Base-by-base conservation (phyloP, 2,888 invertebrate species). In the Amitus sp. region DNA sequence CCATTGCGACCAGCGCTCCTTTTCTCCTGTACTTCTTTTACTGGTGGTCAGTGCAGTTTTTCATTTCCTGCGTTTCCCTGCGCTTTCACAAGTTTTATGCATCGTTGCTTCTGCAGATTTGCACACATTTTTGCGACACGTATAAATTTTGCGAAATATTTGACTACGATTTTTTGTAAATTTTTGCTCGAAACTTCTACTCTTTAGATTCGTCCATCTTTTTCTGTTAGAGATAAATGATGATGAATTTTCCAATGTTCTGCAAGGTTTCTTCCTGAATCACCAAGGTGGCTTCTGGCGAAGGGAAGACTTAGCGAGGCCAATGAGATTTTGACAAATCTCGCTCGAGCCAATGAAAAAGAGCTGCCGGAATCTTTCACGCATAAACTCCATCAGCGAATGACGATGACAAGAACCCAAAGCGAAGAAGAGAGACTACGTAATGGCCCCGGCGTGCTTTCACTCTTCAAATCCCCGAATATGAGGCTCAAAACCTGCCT, bases 261-360 rank as follows among this genome's bases (percentile, higher is more conserved):
- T n/a, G n/a, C n/a, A n/a, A 85, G 87, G 84, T 90, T 93, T 65
- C 85, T 96, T 73, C 96, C 95, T 0, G 96, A 96, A 83, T 95
- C 95, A 5, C 95, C 95, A 1, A 85, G 96, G 70, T 96, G 96
- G 95, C 84, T 95, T n/a, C 82, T 95, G 18, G 92, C 94, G 76
- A 90, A 90, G 76, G 93, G 93, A 10, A 86, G 90, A 59, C 85
- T 93, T 28, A 91, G 92, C 76, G 94, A 95, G 83, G 95, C 95
- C 0, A 88, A 91, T 57, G 86, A 86, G 62, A 90, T 95, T 63
- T 80, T 96, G 3, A 89, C 92, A 83, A 87, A 86, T 12, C 87
- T 95, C 72, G 95, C 95, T 1, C 86, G 85, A 73, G 86, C 91
- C 0, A 96, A 96, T 77, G 88, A 89, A 0, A 90, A 91, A 73